Conservation (phyloP, 2,113 vertebrate species). For the Agapornis roseicollis region DNA sequence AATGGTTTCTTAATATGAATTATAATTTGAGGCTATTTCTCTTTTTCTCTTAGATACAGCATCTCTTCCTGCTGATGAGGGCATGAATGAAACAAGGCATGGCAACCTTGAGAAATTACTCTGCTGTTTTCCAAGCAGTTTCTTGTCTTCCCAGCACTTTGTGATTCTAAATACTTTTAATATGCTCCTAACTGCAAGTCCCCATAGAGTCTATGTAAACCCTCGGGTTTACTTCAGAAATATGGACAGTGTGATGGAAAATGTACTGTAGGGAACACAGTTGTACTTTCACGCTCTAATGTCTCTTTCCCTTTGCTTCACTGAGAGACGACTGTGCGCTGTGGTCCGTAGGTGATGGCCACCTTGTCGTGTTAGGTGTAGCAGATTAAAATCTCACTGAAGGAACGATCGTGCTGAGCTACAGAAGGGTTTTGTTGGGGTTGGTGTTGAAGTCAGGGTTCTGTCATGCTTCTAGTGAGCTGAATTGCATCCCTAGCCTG, state of each 20-base stretch:
- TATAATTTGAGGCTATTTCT: neutral
- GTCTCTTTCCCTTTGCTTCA: neutral
- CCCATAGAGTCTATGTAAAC: neutral
- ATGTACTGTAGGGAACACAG: neutral
- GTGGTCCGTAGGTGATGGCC: neutral
- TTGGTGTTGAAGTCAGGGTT: neutral
- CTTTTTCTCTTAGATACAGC: neutral
- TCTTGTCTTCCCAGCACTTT: neutral
- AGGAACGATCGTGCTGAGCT: neutral
- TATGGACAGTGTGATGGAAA: neutral
- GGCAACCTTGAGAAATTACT: neutral
- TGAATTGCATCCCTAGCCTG: neutral
- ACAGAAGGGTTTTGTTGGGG: neutral
- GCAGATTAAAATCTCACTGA: neutral
- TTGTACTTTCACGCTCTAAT: neutral
- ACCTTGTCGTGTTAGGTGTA: rapidly evolving
- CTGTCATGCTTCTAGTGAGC: neutral
- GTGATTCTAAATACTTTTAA: neutral
- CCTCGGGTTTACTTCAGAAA: neutral
- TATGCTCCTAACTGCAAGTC: neutral
- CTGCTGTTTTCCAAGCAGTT: neutral
- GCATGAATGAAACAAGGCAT: neutral
- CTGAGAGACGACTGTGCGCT: neutral
- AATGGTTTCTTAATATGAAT: rapidly evolving
- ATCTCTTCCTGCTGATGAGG: neutral